These are phyloP conservation scores for Ips typographus DNA, from an alignment of 1,140 invertebrate genomes.

Conservation along the genomic window DNA sequence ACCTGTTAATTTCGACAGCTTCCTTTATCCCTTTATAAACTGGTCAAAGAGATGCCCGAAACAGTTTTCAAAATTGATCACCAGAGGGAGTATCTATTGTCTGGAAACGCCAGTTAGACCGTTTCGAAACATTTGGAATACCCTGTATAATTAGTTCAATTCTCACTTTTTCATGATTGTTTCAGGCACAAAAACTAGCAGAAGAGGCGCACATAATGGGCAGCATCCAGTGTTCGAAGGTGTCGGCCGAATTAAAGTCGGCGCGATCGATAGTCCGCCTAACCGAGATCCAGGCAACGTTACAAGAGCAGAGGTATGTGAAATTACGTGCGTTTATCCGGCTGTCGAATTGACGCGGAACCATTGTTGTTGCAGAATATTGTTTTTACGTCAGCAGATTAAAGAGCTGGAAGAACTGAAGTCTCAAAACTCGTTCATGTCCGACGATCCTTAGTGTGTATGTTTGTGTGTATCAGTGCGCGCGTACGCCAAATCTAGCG, in stretches of 20 bases:
- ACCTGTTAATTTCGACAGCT: no score
- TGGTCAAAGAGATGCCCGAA: no score
- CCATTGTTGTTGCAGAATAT: constrained; percentile 68
- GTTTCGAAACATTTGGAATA: no score
- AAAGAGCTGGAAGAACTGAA: constrained; percentile 86
- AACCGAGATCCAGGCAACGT: constrained; percentile 94
- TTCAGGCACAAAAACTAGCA: constrained; percentile 78
- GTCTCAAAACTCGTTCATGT: constrained; percentile 90
- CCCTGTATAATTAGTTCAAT: no score
- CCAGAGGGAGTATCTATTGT: neutral
- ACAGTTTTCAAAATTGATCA: neutral
- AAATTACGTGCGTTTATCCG: constrained; percentile 7
- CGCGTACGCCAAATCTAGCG: constrained; percentile 42
- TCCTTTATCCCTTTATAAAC: no score
- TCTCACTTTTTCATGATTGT: no score
- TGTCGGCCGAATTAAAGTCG: constrained; percentile 93
- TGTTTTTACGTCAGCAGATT: constrained; percentile 89
- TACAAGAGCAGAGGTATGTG: constrained; percentile 92
- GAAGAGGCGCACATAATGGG: constrained; percentile 83
- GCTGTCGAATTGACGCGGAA: constrained; percentile 9
- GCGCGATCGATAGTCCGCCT: constrained; percentile 90
- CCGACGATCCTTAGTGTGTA: constrained; percentile 61
- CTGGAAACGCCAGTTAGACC: neutral
- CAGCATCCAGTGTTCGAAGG: constrained; percentile 87
- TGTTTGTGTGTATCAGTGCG: neutral